Evolutionary conservation across 1,140 invertebrate genomes (phyloP).

Genomic region (Capitella teleta): DNA sequence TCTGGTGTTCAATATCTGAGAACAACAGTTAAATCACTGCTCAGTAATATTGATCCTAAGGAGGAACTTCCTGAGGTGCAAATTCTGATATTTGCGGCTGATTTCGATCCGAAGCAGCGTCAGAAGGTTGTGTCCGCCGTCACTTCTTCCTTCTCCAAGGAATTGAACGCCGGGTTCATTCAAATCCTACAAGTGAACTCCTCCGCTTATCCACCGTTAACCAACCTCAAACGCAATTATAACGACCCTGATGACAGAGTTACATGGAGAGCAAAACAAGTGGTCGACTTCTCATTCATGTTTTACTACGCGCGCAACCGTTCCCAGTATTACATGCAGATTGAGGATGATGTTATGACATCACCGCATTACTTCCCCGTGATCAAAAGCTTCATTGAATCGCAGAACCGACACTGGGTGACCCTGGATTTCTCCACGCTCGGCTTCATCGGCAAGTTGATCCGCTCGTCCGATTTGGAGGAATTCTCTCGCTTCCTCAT

Average conservation of each 20-base stretch:
- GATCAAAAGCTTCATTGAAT: slow-evolving; percentile 23
- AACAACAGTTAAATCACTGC: too few species aligned
- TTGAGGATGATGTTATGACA: slow-evolving; percentile 38
- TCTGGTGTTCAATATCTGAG: too few species aligned
- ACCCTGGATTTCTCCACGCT: slow-evolving; percentile 33
- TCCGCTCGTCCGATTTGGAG: slow-evolving; percentile 23
- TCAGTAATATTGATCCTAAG: too few species aligned
- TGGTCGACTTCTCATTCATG: slow-evolving; percentile 31
- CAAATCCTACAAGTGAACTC: slow-evolving; percentile 25
- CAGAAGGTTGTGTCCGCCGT: too few species aligned
- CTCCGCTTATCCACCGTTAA: slow-evolving; percentile 27
- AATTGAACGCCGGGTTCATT: slow-evolving; percentile 32
- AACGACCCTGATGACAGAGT: slow-evolving; percentile 28
- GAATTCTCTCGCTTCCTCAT: slow-evolving; percentile 24
- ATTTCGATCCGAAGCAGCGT: too few species aligned
- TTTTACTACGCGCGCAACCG: slow-evolving; percentile 26
- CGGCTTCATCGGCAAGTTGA: slow-evolving; percentile 39
- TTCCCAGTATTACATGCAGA: slow-evolving; percentile 32
- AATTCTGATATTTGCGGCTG: too few species aligned
- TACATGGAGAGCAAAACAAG: slow-evolving; percentile 38
- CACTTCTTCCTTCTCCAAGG: too few species aligned
- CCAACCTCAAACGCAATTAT: slow-evolving; percentile 26
- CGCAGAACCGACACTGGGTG: slow-evolving; percentile 19
- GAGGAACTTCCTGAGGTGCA: too few species aligned
- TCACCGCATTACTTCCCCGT: slow-evolving; percentile 25